A percentile compares a stretch with the other conserved stretches of the same genome.
phyloP scores from a whole-genome alignment of 2,113 vertebrate genomes.

The Agelaius phoeniceus region DNA sequence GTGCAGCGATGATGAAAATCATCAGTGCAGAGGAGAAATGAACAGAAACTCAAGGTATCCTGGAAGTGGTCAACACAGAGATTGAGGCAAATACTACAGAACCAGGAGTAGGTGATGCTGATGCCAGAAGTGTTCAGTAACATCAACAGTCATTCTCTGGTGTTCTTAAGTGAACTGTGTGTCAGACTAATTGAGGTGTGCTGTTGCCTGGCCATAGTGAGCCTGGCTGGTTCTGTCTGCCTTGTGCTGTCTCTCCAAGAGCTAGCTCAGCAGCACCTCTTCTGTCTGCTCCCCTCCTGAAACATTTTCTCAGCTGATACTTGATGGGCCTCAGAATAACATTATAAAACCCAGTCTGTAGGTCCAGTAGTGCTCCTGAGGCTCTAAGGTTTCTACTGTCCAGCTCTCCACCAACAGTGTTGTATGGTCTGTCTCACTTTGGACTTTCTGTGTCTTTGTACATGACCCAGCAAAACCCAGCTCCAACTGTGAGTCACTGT shows the following conservation, averaged over 20 bases:
- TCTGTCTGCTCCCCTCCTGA: neutral
- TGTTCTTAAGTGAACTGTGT: neutral
- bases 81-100: neutral
- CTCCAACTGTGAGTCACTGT: neutral
- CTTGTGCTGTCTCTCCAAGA: neutral
- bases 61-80: accelerated
- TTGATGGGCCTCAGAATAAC: neutral
- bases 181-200: neutral
- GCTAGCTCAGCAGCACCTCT: neutral
- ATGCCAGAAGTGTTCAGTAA: neutral
- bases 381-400: neutral
- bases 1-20: neutral
- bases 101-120: neutral
- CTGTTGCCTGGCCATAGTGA: neutral
- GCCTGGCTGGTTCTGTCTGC: neutral
- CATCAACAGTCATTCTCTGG: accelerated
- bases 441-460: neutral
- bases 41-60: neutral
- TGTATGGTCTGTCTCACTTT: neutral
- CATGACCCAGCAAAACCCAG: neutral
- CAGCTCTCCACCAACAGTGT: neutral
- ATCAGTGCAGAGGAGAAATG: neutral
- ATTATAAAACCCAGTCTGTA: neutral
- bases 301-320: neutral
- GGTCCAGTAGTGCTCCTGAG: neutral